Evolutionary conservation across 2,888 invertebrate genomes (phyloP).

Genomic region (Oasisia sp.): DNA sequence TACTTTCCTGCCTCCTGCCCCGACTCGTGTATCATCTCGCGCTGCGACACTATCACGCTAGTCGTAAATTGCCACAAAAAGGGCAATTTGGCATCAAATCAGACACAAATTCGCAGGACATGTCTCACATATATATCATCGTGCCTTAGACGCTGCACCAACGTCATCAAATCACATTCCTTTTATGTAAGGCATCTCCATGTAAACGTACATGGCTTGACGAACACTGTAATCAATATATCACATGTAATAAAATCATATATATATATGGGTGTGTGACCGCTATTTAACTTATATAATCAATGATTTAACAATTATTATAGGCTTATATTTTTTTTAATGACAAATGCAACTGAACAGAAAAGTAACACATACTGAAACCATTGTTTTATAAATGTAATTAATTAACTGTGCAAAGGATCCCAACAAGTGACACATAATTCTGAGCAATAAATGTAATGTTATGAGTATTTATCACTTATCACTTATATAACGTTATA

Average conservation of each 20-base stretch:
- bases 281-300: not conserved
- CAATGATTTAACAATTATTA: not conserved
- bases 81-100: not conserved
- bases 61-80: not conserved
- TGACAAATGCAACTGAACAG: not conserved
- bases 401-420: not conserved
- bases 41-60: not conserved
- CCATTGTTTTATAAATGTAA: not conserved
- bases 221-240: too few relatives aligned
- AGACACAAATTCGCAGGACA: not conserved
- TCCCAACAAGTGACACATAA: not conserved
- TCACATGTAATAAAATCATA: too few relatives aligned
- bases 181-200: too few relatives aligned
- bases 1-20: not conserved
- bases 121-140: too few relatives aligned
- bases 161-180: too few relatives aligned
- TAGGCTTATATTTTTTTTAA: not conserved
- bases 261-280: not conserved
- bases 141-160: too few relatives aligned
- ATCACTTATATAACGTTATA: not conserved
- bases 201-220: too few relatives aligned
- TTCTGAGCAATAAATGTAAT: not conserved
- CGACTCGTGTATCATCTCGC: not conserved
- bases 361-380: not conserved
- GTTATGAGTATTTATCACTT: too few relatives aligned